Evolutionary conservation across 2,113 vertebrate genomes (phyloP).

Genomic region (Canis aureus): DNA sequence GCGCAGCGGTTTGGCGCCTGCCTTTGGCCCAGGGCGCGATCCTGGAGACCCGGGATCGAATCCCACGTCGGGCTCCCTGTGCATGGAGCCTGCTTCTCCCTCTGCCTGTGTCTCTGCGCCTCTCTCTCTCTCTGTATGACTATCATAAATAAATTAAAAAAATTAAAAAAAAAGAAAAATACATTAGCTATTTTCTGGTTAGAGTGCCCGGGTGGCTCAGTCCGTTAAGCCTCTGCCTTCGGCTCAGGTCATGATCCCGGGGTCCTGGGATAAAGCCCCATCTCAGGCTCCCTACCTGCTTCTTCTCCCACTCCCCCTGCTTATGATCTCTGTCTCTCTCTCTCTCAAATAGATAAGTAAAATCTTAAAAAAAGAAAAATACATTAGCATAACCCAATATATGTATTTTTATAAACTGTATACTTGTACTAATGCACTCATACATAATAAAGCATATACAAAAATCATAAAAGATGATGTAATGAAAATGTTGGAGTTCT

Average conservation of each 20-base stretch:
- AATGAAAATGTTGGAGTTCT: background rate
- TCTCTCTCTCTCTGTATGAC: too few species aligned
- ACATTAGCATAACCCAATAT: background rate
- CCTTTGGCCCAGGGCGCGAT: too few species aligned
- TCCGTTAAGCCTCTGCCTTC: background rate
- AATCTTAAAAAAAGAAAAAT: background rate
- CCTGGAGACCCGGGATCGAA: too few species aligned
- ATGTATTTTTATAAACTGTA: background rate
- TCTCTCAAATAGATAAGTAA: background rate
- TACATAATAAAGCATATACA: conserved; percentile 18
- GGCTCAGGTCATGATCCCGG: background rate
- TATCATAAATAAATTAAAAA: too few species aligned
- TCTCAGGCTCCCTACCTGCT: background rate
- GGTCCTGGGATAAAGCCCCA: background rate
- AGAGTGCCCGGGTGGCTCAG: too few species aligned
- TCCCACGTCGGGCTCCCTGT: too few species aligned
- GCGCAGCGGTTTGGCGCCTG: too few species aligned
- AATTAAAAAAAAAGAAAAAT: too few species aligned
- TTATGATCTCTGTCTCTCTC: background rate
- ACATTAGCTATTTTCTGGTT: too few species aligned
- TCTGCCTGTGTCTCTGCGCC: too few species aligned
- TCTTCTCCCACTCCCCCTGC: background rate
- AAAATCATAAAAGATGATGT: conserved; percentile 1
- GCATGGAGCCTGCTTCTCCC: too few species aligned
- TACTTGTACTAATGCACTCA: conserved; percentile 14